These are phyloP conservation scores for Macropus fuliginosus DNA, from an alignment of 2,797 vertebrate species.

Conservation along the genomic window DNA sequence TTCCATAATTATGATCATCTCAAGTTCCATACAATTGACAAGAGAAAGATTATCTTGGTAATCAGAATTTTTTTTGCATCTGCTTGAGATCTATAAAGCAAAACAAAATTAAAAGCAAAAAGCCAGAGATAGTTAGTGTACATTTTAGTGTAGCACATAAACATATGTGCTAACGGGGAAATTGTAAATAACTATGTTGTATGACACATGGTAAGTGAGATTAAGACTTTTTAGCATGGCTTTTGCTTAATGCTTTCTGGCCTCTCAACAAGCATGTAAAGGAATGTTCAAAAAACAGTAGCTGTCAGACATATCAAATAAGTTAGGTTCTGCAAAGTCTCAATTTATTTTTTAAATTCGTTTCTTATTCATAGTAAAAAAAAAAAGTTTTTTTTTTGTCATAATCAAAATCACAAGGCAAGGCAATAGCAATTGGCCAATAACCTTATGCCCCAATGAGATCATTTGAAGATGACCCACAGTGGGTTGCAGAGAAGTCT, in stretches of 20 bases:
- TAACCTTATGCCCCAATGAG: constrained; percentile 51
- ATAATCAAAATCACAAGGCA: not conserved
- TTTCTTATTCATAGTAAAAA: not conserved
- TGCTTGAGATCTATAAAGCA: not conserved
- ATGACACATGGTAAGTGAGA: not conserved
- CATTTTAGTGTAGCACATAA: not conserved
- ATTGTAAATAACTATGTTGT: not conserved
- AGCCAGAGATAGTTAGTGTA: not conserved
- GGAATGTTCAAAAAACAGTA: not conserved
- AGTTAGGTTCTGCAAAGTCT: constrained; percentile 11
- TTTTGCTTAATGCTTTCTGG: constrained; percentile 13
- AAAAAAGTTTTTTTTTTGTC: constrained; percentile 16
- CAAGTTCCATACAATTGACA: constrained; percentile 58
- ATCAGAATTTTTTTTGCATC: constrained; percentile 34
- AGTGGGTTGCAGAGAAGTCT: not conserved
- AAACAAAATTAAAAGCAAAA: not conserved
- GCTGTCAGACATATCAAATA: not conserved
- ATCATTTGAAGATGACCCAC: constrained; percentile 32
- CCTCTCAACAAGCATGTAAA: constrained; percentile 28
- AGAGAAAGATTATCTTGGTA: constrained; percentile 51
- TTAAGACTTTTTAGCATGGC: not conserved
- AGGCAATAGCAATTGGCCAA: constrained; percentile 55
- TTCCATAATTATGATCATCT: constrained; percentile 71
- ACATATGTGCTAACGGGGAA: not conserved
- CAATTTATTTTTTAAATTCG: not conserved